These are phyloP conservation scores for Isurus oxyrinchus DNA, from an alignment of 2,113 vertebrate species.

Conservation along the genomic window DNA sequence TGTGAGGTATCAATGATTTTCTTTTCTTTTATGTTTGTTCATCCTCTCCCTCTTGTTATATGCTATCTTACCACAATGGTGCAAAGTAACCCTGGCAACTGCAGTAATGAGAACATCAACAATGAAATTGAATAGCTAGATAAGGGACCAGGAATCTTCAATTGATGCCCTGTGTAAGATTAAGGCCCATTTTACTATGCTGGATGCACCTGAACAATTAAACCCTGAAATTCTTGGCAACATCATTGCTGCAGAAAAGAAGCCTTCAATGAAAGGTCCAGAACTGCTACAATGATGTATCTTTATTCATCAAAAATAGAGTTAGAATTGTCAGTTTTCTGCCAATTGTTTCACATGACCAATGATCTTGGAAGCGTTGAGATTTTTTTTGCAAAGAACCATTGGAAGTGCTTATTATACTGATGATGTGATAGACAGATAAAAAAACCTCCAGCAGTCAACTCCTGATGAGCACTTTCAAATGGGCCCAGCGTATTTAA, in stretches of 20 bases:
- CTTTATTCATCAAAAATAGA: neutral
- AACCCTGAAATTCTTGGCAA: neutral
- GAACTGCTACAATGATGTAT: neutral
- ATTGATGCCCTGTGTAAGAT: neutral
- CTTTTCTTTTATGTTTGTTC: neutral
- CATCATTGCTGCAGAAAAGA: neutral
- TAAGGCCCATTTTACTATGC: neutral
- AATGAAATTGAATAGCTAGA: neutral
- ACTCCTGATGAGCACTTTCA: neutral
- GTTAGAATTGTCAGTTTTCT: neutral
- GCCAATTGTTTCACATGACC: neutral
- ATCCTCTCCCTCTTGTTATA: neutral
- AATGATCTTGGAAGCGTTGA: neutral
- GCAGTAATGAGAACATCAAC: neutral
- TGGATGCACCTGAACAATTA: neutral
- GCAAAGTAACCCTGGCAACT: neutral
- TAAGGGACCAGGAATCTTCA: neutral
- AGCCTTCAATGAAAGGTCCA: neutral
- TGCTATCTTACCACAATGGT: neutral
- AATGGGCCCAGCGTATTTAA: neutral
- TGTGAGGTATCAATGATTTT: neutral
- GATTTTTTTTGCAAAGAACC: neutral
- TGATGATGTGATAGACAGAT: neutral
- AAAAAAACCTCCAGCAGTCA: neutral
- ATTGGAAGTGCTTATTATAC: neutral